These are phyloP conservation scores for Aulostomus chinensis DNA, from an alignment of 2,797 vertebrate species.

Conservation along the genomic window DNA sequence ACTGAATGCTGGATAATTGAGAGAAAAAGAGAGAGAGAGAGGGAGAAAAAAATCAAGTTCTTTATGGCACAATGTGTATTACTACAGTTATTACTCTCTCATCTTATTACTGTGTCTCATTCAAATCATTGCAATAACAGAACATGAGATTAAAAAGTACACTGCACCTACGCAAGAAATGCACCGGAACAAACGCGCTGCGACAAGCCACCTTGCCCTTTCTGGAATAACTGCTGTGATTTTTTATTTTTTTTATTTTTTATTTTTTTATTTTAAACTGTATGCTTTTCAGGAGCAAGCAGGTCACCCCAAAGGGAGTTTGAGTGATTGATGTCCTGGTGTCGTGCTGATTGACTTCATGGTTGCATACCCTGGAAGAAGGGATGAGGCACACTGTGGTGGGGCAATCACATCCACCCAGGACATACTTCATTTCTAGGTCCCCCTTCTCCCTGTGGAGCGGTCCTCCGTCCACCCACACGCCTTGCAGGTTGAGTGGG, in stretches of 20 bases:
- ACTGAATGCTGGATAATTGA: conserved; percentile 56
- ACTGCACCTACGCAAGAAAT: not conserved
- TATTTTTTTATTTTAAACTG: conserved; percentile 18
- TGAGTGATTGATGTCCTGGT: conserved; percentile 73
- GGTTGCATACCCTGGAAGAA: conserved; percentile 74
- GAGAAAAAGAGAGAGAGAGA: no score
- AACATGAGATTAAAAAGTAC: conserved; percentile 40
- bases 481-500: conserved; percentile 52
- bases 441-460: conserved; percentile 43
- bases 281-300: conserved; percentile 57
- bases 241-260: not conserved
- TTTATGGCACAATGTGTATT: conserved; percentile 52
- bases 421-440: conserved; percentile 58
- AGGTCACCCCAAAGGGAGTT: conserved; percentile 68
- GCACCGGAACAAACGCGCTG: no score
- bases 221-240: conserved; percentile 18
- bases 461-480: conserved; percentile 44
- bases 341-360: conserved; percentile 76
- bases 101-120: no score
- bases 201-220: conserved; percentile 3
- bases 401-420: conserved; percentile 55
- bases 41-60: not conserved
- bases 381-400: conserved; percentile 50
- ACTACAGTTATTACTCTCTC: conserved; percentile 23
- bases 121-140: conserved; percentile 37